phyloP scores from a whole-genome alignment of 2,888 invertebrate genomes.

The Drymonia ruficornis region DNA sequence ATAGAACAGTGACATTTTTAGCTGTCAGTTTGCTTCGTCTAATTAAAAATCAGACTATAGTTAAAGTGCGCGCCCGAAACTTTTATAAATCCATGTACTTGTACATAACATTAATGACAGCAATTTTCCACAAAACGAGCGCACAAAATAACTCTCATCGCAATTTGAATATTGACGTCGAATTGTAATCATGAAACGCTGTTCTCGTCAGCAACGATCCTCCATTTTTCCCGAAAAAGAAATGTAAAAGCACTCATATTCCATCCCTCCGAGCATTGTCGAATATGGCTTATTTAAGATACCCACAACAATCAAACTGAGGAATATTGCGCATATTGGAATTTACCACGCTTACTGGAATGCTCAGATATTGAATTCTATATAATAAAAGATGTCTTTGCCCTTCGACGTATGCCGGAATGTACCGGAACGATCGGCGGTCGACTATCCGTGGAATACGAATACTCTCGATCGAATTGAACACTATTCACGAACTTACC shows the following conservation, averaged over 20 bases:
- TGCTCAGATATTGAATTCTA: slow-evolving; percentile 44
- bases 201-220: slow-evolving; percentile 10
- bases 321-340: slow-evolving; percentile 40
- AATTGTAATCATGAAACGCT: slow-evolving; percentile 25
- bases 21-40: no score
- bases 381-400: slow-evolving; percentile 23
- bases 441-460: slow-evolving; percentile 10
- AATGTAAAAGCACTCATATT: slow-evolving; percentile 16
- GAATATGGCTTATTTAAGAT: slow-evolving; percentile 44
- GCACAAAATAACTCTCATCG: slow-evolving; percentile 14
- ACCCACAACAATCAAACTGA: slow-evolving; percentile 37
- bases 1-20: no score
- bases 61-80: no score
- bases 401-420: slow-evolving; percentile 19
- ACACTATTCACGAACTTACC: neutral
- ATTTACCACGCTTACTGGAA: slow-evolving; percentile 31
- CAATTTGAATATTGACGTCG: slow-evolving; percentile 28
- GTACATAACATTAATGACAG: no score
- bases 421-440: slow-evolving; percentile 10
- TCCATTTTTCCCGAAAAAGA: slow-evolving; percentile 14
- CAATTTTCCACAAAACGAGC: neutral
- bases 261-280: slow-evolving; percentile 13
- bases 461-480: slow-evolving; percentile 11
- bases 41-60: no score
- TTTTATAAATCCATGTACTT: no score